Evolutionary conservation across 2,113 vertebrate species (phyloP), one percentile per base, ranked within the genome.

Genomic region (Poecile atricapillus): DNA sequence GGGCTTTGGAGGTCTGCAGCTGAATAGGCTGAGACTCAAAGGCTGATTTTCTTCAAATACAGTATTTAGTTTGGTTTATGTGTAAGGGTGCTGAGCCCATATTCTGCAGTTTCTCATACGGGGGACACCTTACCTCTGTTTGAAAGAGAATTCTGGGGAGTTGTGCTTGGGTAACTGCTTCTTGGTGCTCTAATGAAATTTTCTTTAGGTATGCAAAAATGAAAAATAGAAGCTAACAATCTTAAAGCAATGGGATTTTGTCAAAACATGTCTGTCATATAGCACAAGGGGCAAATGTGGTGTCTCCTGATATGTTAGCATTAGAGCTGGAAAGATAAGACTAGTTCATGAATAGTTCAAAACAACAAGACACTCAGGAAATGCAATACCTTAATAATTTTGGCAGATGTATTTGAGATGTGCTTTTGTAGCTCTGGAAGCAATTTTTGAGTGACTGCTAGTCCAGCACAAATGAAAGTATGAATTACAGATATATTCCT

Each of bases 381-480:
- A 64, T 78, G 70, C 70, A 31, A 8, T 86, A 80, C 50, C 65
- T 95, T 83, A 89, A 95, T 83, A 41, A 60, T 94, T 87, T 89
- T 95, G 92, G 90, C 69, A 91, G 79, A 93, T 94, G 81, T 65
- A 59, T 13, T 80, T 3, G 77, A 35, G 84, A 49, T 90, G 96
- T 95, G 86, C 65, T 90, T 77, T 78, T 94, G 11, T 83, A 91
- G 80, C 74, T 80, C 44, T 91, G 89, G 90, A 95, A 96, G 73
- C 41, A 96, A 75, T 96, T 95, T 89, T 78, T 9, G 2, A 86
- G 49, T 86, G 64, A 95, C 56, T 46, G 23, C 52, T 92, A 74
- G 56, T 78, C 52, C 64, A 93, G 73, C 76, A 65, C 39, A 78
- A 77, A 64, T 22, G 31, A 75, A 78, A 89, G 37, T 64, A 35